phyloP scores from a whole-genome alignment of 2,113 vertebrate genomes.

The Brachyhypopomus gauderio region DNA sequence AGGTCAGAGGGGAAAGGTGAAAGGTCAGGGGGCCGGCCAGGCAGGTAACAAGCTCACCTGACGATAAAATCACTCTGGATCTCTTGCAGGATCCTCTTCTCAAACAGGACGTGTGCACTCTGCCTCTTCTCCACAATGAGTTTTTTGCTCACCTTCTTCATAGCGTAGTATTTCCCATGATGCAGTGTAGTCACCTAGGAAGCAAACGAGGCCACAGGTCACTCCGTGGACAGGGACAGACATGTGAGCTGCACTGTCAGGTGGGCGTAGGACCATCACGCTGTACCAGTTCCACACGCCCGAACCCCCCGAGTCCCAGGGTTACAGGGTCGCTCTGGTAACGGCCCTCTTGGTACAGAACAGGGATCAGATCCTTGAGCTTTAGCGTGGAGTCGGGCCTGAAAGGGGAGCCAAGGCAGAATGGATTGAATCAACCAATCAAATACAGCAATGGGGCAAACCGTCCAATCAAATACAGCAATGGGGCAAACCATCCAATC shows the following conservation, averaged over 20 bases:
- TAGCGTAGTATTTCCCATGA: conserved; percentile 73
- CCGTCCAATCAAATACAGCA: too few species aligned
- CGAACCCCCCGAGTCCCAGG: conserved; percentile 80
- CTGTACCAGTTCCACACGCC: conserved; percentile 77
- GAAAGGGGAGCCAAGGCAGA: not conserved
- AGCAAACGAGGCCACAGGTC: not conserved
- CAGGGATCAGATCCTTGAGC: conserved; percentile 75
- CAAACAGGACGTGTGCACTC: conserved; percentile 76
- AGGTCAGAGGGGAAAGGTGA: not conserved
- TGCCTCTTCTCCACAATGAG: conserved; percentile 75
- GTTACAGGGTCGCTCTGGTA: conserved; percentile 73
- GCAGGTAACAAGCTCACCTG: conserved; percentile 59
- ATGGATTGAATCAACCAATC: not conserved
- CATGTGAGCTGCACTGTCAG: not conserved
- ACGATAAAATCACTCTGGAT: conserved; percentile 76
- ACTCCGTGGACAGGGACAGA: not conserved
- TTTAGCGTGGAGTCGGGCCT: conserved; percentile 60
- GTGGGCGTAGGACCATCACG: not conserved
- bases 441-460: too few species aligned
- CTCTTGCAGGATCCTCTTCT: conserved; percentile 74
- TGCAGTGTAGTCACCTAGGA: conserved; percentile 70
- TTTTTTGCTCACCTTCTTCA: conserved; percentile 79
- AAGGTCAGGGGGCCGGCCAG: not conserved
- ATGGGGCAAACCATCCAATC: too few species aligned
- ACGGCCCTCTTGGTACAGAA: conserved; percentile 78